Evolutionary conservation across 2,888 invertebrate species (phyloP), one percentile per base, ranked within the genome.

Genomic region (Parnassius orleans): DNA sequence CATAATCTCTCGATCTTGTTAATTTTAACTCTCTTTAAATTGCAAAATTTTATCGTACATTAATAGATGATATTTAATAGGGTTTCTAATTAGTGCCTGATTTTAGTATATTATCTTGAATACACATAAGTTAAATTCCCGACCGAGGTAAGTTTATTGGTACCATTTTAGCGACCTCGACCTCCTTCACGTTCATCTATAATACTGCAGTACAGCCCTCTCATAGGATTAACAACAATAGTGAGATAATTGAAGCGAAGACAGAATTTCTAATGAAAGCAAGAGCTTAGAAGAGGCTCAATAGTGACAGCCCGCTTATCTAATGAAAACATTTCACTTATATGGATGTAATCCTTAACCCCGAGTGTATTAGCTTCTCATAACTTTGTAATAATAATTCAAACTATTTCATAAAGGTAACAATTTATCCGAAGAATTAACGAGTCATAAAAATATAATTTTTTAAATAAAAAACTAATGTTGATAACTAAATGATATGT

Each of bases 201-300:
- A 57, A 54, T 33, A 51, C 33, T 33, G 5, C 24, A 46, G 58
- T 41, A 54, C 42, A 48, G 47, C 11, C 51, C 56, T 61, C 57
- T 61, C 61, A 42, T 11, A 57, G 57, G 60, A 61, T 55, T 60
- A 65, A 51, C 57, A 50, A 66, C 62, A 66, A 63, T 66, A 44
- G 61, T 15, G 54, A 43, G 60, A 60, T 65, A 67, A 69, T 65
- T 64, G 66, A 66, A 65, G 64, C 60, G 60, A 66, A 59, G 63
- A 58, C 59, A 58, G 64, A 62, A 66, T 66, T 65, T 63, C 54
- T 53, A 46, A 66, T 50, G 52, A 57, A 57, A 57, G 19, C 44
- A n/a, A 14, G 43, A 14, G 53, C 41, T 53, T 47, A 14, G 57
- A 15, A 43, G 14, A 14, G 42, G 55, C 51, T 60, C 33, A 9